Percentiles rank a stretch among this genome's conserved stretches.
These are phyloP conservation scores for Diploptera punctata DNA, from an alignment of 2,888 invertebrate genomes.

Conservation along the genomic window DNA sequence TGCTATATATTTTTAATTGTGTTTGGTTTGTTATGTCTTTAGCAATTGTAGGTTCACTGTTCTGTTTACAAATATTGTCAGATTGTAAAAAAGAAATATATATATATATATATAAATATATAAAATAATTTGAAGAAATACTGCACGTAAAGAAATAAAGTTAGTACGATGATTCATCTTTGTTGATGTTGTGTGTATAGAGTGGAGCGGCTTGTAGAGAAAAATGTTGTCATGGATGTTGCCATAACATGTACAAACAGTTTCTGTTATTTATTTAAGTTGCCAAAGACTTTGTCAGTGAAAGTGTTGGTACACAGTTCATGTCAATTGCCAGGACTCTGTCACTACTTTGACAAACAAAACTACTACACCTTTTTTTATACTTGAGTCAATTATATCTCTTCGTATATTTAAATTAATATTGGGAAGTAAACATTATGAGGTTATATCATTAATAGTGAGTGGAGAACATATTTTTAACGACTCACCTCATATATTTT, in stretches of 20 bases:
- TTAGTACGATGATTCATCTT: constrained; percentile 6
- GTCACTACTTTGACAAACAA: too few relatives aligned
- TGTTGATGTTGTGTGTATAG: constrained; percentile 17
- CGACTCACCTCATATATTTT: too few relatives aligned
- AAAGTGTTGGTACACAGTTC: not conserved
- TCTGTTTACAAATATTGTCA: not conserved
- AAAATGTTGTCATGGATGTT: not conserved
- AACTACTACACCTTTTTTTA: too few relatives aligned
- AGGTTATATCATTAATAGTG: too few relatives aligned
- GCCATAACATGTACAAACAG: constrained; percentile 6
- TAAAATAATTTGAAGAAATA: not conserved
- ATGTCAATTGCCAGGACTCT: not conserved
- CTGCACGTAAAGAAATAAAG: constrained; percentile 2
- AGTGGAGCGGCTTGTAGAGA: not conserved
- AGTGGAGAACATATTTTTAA: too few relatives aligned
- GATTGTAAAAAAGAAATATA: too few relatives aligned
- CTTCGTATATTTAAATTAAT: too few relatives aligned
- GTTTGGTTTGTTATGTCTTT: not conserved
- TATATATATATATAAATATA: too few relatives aligned
- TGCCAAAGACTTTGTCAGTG: not conserved
- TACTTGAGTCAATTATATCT: too few relatives aligned
- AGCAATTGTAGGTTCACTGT: not conserved
- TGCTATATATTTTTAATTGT: not conserved
- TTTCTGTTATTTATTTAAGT: not conserved
- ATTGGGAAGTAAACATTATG: too few relatives aligned